phyloP scores from a whole-genome alignment of 2,888 invertebrate genomes.

The Acleris cristana region DNA sequence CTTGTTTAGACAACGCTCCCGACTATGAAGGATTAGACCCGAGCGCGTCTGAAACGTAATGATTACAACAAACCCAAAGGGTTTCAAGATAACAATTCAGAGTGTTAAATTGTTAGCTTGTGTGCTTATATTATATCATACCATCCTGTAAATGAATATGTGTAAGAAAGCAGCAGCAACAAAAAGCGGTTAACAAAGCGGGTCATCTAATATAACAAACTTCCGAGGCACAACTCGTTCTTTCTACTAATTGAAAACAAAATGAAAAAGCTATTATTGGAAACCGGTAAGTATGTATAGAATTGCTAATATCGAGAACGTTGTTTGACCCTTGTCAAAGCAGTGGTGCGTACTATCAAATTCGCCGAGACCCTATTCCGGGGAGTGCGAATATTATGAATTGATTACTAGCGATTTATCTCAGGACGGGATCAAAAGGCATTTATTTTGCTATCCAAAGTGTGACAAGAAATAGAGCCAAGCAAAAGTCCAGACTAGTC shows the following conservation, averaged over 20 bases:
- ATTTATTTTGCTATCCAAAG: not conserved
- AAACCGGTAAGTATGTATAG: slow-evolving; percentile 25
- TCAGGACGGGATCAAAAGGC: not conserved
- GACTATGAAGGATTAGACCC: no score
- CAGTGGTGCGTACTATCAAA: slow-evolving; percentile 26
- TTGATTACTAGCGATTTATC: slow-evolving; percentile 13
- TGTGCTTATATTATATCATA: no score
- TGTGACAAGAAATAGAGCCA: no score
- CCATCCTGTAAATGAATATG: no score
- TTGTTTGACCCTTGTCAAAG: slow-evolving; percentile 32
- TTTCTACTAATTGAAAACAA: slow-evolving; percentile 10
- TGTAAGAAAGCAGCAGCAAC: no score
- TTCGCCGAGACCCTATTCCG: slow-evolving; percentile 10
- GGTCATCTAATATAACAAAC: no score
- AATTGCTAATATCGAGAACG: slow-evolving; percentile 26
- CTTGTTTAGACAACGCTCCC: no score
- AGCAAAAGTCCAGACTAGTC: not conserved
- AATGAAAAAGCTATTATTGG: slow-evolving; percentile 5
- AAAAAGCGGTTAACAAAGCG: not conserved
- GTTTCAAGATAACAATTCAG: no score
- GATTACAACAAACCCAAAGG: no score
- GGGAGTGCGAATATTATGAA: slow-evolving; percentile 19
- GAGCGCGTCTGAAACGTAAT: no score
- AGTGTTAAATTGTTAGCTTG: no score
- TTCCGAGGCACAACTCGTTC: not conserved